A percentile compares a stretch with the other conserved stretches of the same genome.
Evolutionary conservation across 1,140 invertebrate genomes (phyloP).

Genomic region (Pemphigus obesinymphae): DNA sequence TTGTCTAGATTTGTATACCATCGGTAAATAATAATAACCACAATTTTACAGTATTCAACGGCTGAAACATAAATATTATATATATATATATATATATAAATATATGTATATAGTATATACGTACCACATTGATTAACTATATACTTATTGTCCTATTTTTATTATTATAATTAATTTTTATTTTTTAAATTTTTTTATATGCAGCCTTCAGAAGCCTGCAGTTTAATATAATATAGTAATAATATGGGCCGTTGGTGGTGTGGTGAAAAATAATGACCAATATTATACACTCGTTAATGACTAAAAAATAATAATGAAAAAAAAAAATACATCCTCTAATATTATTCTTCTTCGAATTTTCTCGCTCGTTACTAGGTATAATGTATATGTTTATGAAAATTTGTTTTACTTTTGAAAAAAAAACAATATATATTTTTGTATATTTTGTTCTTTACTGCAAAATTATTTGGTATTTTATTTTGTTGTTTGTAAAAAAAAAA

Average conservation of each 20-base stretch:
- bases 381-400: too few species aligned
- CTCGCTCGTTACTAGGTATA: background rate
- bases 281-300: background rate
- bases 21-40: background rate
- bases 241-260: background rate
- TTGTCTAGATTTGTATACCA: too few species aligned
- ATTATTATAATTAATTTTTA: too few species aligned
- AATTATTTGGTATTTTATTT: background rate
- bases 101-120: too few species aligned
- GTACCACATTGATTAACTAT: background rate
- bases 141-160: background rate
- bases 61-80: background rate
- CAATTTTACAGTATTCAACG: background rate
- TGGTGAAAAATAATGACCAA: background rate
- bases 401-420: too few species aligned
- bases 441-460: background rate
- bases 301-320: background rate
- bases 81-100: too few species aligned
- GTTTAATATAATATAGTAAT: too few species aligned
- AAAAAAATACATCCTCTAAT: background rate
- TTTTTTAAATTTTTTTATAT: too few species aligned
- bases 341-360: background rate
- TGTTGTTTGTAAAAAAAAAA: background rate
- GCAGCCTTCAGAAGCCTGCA: too few species aligned
- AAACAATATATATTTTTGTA: too few species aligned